Base-by-base conservation (phyloP, 2,113 vertebrate genomes). In the Apus apus region DNA sequence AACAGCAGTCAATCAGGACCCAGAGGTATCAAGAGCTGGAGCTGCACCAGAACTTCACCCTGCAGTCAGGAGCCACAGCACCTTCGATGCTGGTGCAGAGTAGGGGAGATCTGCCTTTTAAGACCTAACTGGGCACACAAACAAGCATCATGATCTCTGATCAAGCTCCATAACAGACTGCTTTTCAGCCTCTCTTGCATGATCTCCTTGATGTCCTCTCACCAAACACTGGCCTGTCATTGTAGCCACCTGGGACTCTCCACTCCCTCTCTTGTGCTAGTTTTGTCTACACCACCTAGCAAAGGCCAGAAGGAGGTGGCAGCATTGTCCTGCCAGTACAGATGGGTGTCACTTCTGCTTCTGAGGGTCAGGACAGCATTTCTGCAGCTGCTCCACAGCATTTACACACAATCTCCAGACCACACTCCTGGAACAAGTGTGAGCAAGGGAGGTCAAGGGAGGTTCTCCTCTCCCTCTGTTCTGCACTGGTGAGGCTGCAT, bases 21-120 rank as follows among this genome's bases (percentile, higher is more conserved):
- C 14, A 8, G n/a, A 23, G 32, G 6, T 40, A 32, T 8, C 46
- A 48, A 0, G 0, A 19, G 27, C 61, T 22, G 54, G n/a, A 48
- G 72, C 38, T 71, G 22, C 51, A 51, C 21, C 26, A 70, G 34
- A 58, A 38, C 45, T 27, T 50, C 50, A 30, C 27, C 19, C 45
- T 38, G 25, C 57, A 30, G 23, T 40, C 19, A 26, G 72, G 15
- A 70, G 15, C 14, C 30, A 30, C 34, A 2, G 1, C 8, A 9
- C 8, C 56, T n/a, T 14, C 0, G 0, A 21, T 40, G 27, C 9
- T 71, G 45, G 27, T 7, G 21, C 56, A 56, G 71, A 45, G 30
- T 5, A 56, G n/a, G 23, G 9, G 9, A 56, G 56, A 6, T 50
- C 34, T 91, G 57, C 27, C 18, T 73, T 88, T 56, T 23, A 45